Conservation (phyloP, 2,888 invertebrate species). For the Dusona sp. region DNA sequence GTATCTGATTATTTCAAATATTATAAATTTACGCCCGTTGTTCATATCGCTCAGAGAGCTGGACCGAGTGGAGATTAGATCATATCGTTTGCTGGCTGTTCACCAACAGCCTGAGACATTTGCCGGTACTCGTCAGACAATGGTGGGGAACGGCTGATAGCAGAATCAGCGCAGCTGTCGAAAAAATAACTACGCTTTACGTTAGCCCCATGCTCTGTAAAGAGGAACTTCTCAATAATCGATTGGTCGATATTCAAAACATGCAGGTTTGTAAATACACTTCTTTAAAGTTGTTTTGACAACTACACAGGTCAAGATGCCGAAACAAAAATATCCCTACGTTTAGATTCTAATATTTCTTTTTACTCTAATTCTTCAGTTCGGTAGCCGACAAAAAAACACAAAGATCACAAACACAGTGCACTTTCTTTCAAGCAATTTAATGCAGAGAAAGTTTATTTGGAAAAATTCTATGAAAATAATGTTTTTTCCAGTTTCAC, state of each 20-base stretch:
- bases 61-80: constrained; percentile 83
- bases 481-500: neutral
- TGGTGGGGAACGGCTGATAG: constrained; percentile 91
- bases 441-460: neutral
- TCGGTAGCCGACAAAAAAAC: neutral
- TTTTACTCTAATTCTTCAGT: neutral
- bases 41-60: constrained; percentile 72
- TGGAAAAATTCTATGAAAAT: neutral
- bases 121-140: constrained; percentile 91
- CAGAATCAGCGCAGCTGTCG: constrained; percentile 88
- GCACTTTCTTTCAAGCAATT: neutral
- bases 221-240: constrained; percentile 88
- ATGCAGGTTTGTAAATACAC: constrained; percentile 86
- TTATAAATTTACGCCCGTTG: neutral
- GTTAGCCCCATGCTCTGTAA: constrained; percentile 89
- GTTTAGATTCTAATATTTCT: constrained; percentile 48
- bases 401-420: neutral
- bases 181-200: constrained; percentile 89
- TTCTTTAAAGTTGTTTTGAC: neutral
- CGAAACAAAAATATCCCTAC: neutral
- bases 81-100: constrained; percentile 89
- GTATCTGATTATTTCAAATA: neutral
- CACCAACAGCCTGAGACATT: constrained; percentile 87
- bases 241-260: constrained; percentile 87
- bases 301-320: neutral